Evolutionary conservation across 2,888 invertebrate genomes (phyloP).

Genomic region (Hypsopygia costalis): DNA sequence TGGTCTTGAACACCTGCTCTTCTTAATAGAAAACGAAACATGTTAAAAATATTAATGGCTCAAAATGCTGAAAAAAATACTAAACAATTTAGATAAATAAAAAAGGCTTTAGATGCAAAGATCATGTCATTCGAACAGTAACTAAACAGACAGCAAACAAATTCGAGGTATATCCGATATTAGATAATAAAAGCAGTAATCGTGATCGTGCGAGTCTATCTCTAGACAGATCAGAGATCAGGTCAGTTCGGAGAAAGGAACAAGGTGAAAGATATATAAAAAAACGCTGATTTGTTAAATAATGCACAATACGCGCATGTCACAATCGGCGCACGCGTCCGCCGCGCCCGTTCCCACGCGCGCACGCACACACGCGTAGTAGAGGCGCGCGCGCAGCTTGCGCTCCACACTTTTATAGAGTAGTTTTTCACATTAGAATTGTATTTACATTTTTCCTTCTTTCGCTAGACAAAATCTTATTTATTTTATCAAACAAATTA

Average conservation of each 20-base stretch:
- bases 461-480: neutral
- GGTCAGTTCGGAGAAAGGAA: slow-evolving; percentile 14
- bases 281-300: slow-evolving; percentile 42
- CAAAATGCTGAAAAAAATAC: slow-evolving; percentile 6
- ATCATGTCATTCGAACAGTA: slow-evolving; percentile 12
- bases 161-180: slow-evolving; percentile 6
- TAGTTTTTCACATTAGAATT: slow-evolving; percentile 16
- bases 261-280: slow-evolving; percentile 11
- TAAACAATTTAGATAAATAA: slow-evolving; percentile 3
- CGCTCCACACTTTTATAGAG: slow-evolving; percentile 42
- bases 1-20: slow-evolving; percentile 8
- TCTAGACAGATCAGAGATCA: slow-evolving; percentile 8
- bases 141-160: slow-evolving; percentile 12
- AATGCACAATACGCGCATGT: slow-evolving; percentile 66
- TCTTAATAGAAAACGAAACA: slow-evolving; percentile 4
- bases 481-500: too few relatives aligned
- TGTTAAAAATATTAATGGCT: slow-evolving; percentile 8
- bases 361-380: slow-evolving; percentile 46
- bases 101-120: slow-evolving; percentile 7
- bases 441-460: slow-evolving; percentile 9
- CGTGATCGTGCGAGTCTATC: slow-evolving; percentile 19
- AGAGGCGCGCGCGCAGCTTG: slow-evolving; percentile 60
- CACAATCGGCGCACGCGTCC: slow-evolving; percentile 72
- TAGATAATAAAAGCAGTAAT: slow-evolving; percentile 22
- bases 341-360: slow-evolving; percentile 70